Evolutionary conservation across 2,797 vertebrate genomes (phyloP).

Genomic region (Apodemus agrarius): DNA sequence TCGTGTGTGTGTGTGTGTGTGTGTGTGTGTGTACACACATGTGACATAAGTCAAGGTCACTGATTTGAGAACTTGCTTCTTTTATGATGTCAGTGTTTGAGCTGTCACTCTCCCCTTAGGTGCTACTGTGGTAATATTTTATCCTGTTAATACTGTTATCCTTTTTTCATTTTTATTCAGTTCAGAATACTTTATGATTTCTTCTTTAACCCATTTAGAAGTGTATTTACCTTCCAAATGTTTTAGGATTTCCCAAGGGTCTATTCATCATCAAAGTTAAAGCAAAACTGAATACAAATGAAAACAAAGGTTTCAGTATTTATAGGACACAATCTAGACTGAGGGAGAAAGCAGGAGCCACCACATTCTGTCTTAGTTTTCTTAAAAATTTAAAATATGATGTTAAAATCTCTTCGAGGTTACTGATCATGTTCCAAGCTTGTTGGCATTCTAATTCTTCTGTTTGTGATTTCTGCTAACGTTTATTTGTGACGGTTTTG

Average conservation of each 20-base stretch:
- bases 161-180: neutral
- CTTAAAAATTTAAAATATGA: neutral
- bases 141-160: neutral
- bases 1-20: too few species aligned
- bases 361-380: neutral
- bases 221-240: neutral
- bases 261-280: neutral
- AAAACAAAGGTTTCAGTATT: neutral
- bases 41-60: neutral
- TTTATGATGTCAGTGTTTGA: neutral
- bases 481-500: neutral
- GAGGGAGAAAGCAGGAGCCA: neutral
- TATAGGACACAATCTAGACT: neutral
- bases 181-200: slow-evolving; percentile 1
- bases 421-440: neutral
- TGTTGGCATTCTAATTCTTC: neutral
- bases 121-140: neutral
- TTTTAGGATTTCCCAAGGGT: neutral
- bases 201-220: neutral
- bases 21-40: too few species aligned
- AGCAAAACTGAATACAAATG: neutral
- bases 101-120: neutral
- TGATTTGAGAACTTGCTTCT: neutral
- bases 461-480: neutral
- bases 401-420: neutral